These are phyloP conservation scores for Acanthurus leucopareius DNA, from an alignment of 2,797 vertebrate species.

Conservation along the genomic window DNA sequence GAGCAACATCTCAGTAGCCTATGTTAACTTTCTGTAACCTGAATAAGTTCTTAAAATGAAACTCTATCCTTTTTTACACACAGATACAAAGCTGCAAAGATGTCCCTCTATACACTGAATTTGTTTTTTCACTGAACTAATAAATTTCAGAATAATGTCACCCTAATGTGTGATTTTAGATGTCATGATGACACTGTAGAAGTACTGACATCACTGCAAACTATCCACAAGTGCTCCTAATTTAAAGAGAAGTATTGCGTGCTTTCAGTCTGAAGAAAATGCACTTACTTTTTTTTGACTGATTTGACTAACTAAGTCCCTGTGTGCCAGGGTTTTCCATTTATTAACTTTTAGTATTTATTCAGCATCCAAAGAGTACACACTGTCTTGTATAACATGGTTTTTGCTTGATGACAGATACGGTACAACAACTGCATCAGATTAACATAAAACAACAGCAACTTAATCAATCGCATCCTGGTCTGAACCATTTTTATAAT, in stretches of 20 bases:
- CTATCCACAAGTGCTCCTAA: neutral
- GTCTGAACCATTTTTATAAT: slow-evolving; percentile 1
- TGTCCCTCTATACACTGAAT: too few species aligned
- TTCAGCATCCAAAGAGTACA: neutral
- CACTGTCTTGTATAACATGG: neutral
- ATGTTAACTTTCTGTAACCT: too few species aligned
- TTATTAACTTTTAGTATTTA: neutral
- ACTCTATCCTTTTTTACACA: too few species aligned
- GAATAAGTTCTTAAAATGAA: too few species aligned
- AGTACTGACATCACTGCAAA: neutral
- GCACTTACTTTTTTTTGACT: neutral
- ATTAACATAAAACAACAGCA: neutral
- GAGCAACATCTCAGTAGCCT: too few species aligned
- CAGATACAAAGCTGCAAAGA: too few species aligned
- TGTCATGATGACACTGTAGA: too few species aligned
- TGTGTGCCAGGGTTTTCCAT: neutral
- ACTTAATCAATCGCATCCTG: neutral
- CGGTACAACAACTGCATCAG: neutral
- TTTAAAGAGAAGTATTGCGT: neutral
- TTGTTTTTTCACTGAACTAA: too few species aligned
- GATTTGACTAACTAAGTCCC: neutral
- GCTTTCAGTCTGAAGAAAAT: neutral
- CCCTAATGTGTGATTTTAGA: too few species aligned
- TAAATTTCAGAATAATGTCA: too few species aligned
- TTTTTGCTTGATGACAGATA: neutral